These are phyloP conservation scores for Lasioglossum marginatum DNA, from an alignment of 2,888 invertebrate species.

Conservation along the genomic window DNA sequence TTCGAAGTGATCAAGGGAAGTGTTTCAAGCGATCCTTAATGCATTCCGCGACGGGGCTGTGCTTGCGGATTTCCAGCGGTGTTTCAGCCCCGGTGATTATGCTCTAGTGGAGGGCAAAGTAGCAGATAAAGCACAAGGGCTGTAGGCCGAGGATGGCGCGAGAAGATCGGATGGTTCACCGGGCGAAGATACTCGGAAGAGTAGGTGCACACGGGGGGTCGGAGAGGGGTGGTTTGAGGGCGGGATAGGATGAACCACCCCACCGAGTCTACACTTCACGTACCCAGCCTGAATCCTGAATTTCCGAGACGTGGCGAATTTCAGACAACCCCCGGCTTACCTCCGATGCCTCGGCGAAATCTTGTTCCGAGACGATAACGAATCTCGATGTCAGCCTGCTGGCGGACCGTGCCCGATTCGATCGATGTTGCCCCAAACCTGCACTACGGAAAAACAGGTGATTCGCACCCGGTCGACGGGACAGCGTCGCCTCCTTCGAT, in stretches of 20 bases:
- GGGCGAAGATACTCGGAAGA: constrained; percentile 54
- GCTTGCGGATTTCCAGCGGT: constrained; percentile 67
- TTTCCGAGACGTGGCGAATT: constrained; percentile 61
- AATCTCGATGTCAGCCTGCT: constrained; percentile 55
- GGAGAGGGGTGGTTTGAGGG: not conserved
- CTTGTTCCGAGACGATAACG: constrained; percentile 60
- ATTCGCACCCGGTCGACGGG: constrained; percentile 4
- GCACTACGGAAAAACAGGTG: constrained; percentile 35
- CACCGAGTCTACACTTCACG: constrained; percentile 50
- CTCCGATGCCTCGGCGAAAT: constrained; percentile 36
- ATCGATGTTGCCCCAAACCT: constrained; percentile 16
- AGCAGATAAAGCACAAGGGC: constrained; percentile 68
- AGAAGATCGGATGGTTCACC: constrained; percentile 53
- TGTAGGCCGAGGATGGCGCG: constrained; percentile 49
- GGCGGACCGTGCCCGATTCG: constrained; percentile 46
- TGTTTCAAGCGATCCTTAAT: constrained; percentile 51
- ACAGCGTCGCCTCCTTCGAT: not conserved
- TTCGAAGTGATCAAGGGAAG: constrained; percentile 40
- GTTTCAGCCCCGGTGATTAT: constrained; percentile 70
- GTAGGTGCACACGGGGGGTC: not conserved
- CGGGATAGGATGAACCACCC: not conserved
- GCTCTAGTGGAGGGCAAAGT: constrained; percentile 74
- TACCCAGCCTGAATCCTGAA: constrained; percentile 60
- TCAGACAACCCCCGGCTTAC: constrained; percentile 46
- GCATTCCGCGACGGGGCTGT: constrained; percentile 39